phyloP scores from a whole-genome alignment of 2,113 vertebrate genomes.

The Chamaea fasciata region DNA sequence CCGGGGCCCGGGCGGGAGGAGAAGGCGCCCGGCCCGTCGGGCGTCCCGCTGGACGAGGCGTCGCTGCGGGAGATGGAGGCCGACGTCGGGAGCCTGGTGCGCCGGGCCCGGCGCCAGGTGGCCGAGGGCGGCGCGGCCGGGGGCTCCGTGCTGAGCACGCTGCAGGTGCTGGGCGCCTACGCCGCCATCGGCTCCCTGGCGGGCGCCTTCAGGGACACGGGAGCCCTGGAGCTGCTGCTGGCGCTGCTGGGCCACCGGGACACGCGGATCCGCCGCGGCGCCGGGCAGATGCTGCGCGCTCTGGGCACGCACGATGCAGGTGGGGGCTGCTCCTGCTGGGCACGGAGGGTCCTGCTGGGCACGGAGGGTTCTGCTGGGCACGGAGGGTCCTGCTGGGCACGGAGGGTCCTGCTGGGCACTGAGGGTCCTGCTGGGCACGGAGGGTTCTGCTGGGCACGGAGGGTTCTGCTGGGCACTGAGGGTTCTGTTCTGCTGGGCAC shows the following conservation, averaged over 20 bases:
- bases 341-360: too few species aligned
- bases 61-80: slow-evolving; percentile 88
- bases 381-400: too few species aligned
- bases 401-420: too few species aligned
- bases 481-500: too few species aligned
- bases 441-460: too few species aligned
- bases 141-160: slow-evolving; percentile 85
- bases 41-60: slow-evolving; percentile 70
- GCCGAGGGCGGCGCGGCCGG: slow-evolving; percentile 68
- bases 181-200: slow-evolving; percentile 88
- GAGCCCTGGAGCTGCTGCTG: slow-evolving; percentile 89
- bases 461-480: too few species aligned
- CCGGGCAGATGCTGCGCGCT: slow-evolving; percentile 89
- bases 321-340: neutral
- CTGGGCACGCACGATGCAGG: slow-evolving; percentile 86
- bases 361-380: too few species aligned
- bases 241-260: slow-evolving; percentile 88
- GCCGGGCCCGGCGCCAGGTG: slow-evolving; percentile 83
- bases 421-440: too few species aligned
- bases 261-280: slow-evolving; percentile 82
- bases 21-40: too few species aligned
- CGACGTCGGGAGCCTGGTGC: slow-evolving; percentile 86
- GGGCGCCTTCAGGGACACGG: slow-evolving; percentile 86
- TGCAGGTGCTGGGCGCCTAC: slow-evolving; percentile 85
- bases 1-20: slow-evolving; percentile 30